phyloP scores from a whole-genome alignment of 2,888 invertebrate species.

The Zygothrica quintamaculata region DNA sequence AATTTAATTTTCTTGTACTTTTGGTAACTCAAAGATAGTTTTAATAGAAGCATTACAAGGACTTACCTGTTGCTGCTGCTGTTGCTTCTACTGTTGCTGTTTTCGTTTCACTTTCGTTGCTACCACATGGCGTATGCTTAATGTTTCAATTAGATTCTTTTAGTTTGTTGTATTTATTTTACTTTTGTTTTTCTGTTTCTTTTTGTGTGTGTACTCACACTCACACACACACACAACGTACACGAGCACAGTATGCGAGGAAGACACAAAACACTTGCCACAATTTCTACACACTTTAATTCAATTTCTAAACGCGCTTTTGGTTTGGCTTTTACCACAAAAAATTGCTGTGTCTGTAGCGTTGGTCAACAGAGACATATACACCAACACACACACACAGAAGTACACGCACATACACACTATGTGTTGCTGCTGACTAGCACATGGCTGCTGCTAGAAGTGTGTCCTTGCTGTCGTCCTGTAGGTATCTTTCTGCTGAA shows the following conservation, averaged over 20 bases:
- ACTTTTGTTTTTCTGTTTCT: slow-evolving; percentile 5
- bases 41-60: background rate
- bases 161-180: background rate
- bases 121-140: slow-evolving; percentile 32
- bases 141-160: slow-evolving; percentile 44
- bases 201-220: no score
- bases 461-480: slow-evolving; percentile 24
- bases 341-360: no score
- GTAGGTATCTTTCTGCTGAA: slow-evolving; percentile 41
- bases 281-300: slow-evolving; percentile 51
- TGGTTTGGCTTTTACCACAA: no score
- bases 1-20: background rate
- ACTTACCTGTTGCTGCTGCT: slow-evolving; percentile 47
- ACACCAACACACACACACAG: slow-evolving; percentile 42
- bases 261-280: slow-evolving; percentile 13
- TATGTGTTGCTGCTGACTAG: no score
- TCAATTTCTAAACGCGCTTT: slow-evolving; percentile 65
- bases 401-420: slow-evolving; percentile 9
- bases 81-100: slow-evolving; percentile 12
- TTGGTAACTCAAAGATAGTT: background rate
- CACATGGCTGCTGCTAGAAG: slow-evolving; percentile 22
- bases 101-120: background rate
- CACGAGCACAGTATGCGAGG: slow-evolving; percentile 16
- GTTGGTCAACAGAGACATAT: no score
- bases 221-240: slow-evolving; percentile 35